Conservation (phyloP, 2,113 vertebrate genomes). For the Chaetorhynchus papuensis region DNA sequence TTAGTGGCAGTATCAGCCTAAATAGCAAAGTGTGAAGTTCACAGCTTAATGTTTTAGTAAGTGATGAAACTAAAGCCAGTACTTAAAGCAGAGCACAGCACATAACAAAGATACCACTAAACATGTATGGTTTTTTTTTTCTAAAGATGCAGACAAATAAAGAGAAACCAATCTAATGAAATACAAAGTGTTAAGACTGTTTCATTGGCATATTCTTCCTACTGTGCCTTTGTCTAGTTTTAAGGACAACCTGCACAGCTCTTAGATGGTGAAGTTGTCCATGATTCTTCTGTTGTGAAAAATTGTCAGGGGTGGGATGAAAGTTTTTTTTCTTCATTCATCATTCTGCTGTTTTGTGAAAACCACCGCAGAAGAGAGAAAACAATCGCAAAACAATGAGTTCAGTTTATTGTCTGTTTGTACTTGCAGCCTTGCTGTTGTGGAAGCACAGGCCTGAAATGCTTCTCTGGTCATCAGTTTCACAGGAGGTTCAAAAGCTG, state of each 20-base stretch:
- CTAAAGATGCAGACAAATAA: background rate
- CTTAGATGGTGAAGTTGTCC: background rate
- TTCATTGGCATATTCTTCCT: background rate
- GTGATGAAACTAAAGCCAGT: background rate
- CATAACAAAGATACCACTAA: background rate
- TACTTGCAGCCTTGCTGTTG: background rate
- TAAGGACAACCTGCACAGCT: background rate
- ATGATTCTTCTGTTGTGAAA: background rate
- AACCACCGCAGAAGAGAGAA: background rate
- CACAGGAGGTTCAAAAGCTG: background rate
- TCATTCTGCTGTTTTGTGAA: background rate
- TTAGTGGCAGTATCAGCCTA: background rate
- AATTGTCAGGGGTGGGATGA: background rate
- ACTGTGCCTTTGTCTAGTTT: background rate
- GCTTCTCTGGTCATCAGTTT: background rate
- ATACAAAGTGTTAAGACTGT: background rate
- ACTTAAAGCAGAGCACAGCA: background rate
- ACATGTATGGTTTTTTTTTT: background rate
- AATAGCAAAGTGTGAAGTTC: background rate
- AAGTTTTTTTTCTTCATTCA: background rate
- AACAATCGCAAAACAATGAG: background rate
- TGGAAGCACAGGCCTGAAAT: background rate
- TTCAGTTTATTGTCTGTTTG: background rate
- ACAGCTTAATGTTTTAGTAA: background rate
- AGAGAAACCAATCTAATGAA: background rate